Evolutionary conservation across 2,797 vertebrate species (phyloP).

Genomic region (Crax fasciolata): DNA sequence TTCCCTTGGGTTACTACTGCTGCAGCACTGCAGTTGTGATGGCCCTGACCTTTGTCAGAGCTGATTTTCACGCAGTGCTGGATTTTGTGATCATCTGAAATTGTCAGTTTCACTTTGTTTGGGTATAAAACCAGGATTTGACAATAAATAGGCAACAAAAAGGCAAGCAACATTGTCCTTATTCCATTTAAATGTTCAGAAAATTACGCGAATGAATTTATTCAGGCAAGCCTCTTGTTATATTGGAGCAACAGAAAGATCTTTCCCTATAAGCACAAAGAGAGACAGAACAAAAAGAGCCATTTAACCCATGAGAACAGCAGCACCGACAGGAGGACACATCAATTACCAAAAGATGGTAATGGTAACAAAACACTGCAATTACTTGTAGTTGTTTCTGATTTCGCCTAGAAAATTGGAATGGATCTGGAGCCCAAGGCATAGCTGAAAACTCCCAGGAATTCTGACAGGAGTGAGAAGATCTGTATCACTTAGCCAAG

Average conservation of each 20-base stretch:
- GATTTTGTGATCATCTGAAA: not conserved
- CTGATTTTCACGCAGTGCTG: not conserved
- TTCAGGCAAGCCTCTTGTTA: not conserved
- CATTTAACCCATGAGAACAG: not conserved
- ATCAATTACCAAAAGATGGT: not conserved
- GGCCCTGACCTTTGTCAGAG: fast-evolving
- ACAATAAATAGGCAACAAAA: not conserved
- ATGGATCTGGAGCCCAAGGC: not conserved
- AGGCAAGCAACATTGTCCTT: not conserved
- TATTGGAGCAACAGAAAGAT: not conserved
- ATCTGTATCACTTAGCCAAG: not conserved
- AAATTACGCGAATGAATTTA: not conserved
- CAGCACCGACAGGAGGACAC: not conserved
- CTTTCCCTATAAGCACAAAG: not conserved
- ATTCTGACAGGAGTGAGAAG: not conserved
- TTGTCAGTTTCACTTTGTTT: not conserved
- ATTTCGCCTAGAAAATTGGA: not conserved
- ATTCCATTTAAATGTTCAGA: not conserved
- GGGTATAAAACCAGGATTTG: not conserved
- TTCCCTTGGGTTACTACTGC: not conserved
- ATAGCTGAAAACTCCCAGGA: not conserved
- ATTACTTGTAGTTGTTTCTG: not conserved
- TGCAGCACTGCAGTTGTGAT: fast-evolving
- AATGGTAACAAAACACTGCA: not conserved
- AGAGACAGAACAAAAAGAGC: not conserved